Evolutionary conservation across 2,113 vertebrate species (phyloP).

Genomic region (Cyanoliseus patagonus): DNA sequence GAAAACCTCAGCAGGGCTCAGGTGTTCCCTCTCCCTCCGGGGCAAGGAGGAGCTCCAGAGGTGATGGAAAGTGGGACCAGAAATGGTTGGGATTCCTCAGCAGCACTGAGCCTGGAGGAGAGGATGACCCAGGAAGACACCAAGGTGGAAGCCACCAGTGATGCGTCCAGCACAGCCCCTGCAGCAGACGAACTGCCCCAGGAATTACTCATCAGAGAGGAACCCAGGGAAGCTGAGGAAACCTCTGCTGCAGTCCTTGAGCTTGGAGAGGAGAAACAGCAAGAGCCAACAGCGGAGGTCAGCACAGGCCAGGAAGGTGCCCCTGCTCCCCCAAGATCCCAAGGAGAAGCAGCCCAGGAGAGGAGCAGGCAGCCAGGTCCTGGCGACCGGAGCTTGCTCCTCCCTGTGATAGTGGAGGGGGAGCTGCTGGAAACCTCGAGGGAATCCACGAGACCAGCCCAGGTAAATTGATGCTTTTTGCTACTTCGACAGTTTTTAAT

Average conservation of each 20-base stretch:
- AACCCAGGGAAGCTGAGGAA: neutral
- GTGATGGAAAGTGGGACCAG: neutral
- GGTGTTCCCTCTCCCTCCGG: neutral
- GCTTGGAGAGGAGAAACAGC: neutral
- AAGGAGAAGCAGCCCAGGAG: constrained; percentile 11
- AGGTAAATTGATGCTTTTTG: constrained; percentile 44
- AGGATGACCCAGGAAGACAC: neutral
- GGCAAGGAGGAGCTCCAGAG: neutral
- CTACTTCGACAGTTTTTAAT: accelerated
- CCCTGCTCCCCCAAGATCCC: neutral
- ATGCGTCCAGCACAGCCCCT: neutral
- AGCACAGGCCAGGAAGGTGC: neutral
- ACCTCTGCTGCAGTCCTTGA: neutral
- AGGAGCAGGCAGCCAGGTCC: neutral
- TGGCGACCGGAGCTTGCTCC: neutral
- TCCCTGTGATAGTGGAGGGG: constrained; percentile 12
- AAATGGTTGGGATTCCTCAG: neutral
- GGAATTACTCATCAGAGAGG: neutral
- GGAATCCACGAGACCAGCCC: constrained; percentile 45
- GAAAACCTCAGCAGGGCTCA: neutral
- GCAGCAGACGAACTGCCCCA: neutral
- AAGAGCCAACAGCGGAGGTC: neutral
- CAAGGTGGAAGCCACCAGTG: neutral
- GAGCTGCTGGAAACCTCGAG: constrained; percentile 38
- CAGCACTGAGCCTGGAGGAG: neutral